Conservation (phyloP, 2,888 invertebrate genomes). For the Holacanthella duospinosa region DNA sequence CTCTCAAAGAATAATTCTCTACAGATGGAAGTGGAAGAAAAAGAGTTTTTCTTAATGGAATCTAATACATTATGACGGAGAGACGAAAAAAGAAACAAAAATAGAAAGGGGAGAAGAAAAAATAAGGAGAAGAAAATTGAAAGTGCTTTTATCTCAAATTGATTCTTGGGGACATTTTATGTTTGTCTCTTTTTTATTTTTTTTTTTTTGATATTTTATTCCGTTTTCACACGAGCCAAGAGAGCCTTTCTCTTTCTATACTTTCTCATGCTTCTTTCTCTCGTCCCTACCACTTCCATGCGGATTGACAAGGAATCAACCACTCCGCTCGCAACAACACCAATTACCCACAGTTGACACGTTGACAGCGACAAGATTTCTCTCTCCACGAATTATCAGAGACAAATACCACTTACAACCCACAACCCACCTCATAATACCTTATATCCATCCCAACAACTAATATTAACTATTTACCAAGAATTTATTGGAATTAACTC, state of each 20-base stretch:
- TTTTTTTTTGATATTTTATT: constrained; percentile 37
- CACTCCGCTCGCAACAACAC: not conserved
- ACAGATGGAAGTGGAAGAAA: no score
- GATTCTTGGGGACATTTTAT: constrained; percentile 37
- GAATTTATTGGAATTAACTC: no score
- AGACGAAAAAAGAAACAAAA: not conserved
- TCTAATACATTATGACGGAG: constrained; percentile 6
- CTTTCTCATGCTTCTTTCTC: not conserved
- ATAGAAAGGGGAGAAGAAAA: constrained; percentile 14
- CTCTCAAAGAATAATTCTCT: not conserved
- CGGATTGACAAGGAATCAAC: no score
- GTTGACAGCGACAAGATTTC: not conserved
- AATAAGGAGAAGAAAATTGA: constrained; percentile 35
- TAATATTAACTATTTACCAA: no score
- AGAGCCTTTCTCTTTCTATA: not conserved
- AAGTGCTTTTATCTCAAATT: constrained; percentile 38
- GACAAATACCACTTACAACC: no score
- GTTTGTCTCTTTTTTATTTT: constrained; percentile 14
- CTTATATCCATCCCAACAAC: no score
- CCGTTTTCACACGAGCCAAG: constrained; percentile 35
- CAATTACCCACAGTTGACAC: no score
- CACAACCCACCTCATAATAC: no score
- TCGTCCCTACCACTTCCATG: no score
- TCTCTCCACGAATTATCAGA: no score
- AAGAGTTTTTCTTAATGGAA: constrained; percentile 18